These are phyloP conservation scores for Pteropus alecto DNA, from an alignment of 2,113 vertebrate species.

Conservation along the genomic window DNA sequence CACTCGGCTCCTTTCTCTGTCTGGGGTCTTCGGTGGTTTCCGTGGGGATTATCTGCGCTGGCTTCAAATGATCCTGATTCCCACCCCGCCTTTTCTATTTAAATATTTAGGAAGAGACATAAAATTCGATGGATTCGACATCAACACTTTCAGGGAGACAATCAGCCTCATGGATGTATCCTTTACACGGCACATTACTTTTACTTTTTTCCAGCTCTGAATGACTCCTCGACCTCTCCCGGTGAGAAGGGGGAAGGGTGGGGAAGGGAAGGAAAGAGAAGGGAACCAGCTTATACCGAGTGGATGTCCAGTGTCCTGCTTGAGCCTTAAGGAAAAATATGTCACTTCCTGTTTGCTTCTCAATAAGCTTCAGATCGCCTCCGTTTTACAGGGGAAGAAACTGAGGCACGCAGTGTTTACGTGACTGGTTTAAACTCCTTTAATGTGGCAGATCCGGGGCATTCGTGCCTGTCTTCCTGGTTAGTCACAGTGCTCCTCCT, in stretches of 20 bases:
- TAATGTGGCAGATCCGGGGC: too few relatives aligned
- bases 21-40: neutral
- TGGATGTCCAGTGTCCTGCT: neutral
- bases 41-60: neutral
- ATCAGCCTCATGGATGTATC: constrained; percentile 95
- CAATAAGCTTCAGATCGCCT: neutral
- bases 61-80: neutral
- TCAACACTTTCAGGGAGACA: constrained; percentile 90
- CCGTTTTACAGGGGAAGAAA: neutral
- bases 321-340: neutral
- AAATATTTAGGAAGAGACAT: constrained; percentile 87
- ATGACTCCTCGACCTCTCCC: neutral
- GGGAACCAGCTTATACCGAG: neutral
- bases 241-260: neutral
- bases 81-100: constrained; percentile 6
- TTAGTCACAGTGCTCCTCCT: rapidly evolving
- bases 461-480: too few relatives aligned
- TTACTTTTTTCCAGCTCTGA: neutral
- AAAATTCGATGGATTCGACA: constrained; percentile 89
- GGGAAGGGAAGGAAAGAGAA: neutral
- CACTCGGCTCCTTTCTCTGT: neutral
- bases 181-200: constrained; percentile 70
- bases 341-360: neutral
- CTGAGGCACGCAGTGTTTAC: neutral
- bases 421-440: neutral